These are phyloP conservation scores for Terrapene triunguis DNA, from an alignment of 2,113 vertebrate species.

Conservation along the genomic window DNA sequence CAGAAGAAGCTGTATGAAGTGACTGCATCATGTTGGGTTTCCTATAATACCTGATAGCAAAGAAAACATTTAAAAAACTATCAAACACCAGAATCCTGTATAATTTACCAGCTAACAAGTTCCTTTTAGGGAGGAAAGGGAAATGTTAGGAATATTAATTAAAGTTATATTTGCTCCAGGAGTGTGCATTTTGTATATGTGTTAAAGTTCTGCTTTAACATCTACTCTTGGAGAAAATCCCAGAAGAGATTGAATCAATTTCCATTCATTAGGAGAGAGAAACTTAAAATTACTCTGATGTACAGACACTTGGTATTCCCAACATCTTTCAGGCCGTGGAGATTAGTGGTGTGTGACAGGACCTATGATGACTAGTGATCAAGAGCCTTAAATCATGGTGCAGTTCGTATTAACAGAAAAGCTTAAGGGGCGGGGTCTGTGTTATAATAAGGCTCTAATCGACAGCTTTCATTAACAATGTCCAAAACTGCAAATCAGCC, in stretches of 20 bases:
- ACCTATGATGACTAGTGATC: background rate
- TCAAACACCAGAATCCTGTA: slow-evolving; percentile 50
- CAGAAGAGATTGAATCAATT: slow-evolving; percentile 64
- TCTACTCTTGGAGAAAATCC: slow-evolving; percentile 51
- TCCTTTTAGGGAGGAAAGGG: slow-evolving; percentile 45
- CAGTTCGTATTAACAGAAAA: background rate
- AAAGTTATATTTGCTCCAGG: background rate
- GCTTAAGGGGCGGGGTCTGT: background rate
- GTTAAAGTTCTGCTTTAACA: slow-evolving; percentile 29
- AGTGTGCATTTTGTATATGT: background rate
- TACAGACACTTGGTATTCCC: slow-evolving; percentile 13
- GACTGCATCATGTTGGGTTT: slow-evolving; percentile 24
- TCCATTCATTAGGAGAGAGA: slow-evolving; percentile 49
- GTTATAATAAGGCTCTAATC: background rate
- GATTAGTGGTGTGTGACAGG: background rate
- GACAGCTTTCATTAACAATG: background rate
- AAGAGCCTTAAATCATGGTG: background rate
- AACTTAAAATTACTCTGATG: slow-evolving; percentile 1
- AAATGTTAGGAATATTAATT: slow-evolving; percentile 49
- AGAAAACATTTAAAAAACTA: slow-evolving; percentile 59
- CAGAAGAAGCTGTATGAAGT: slow-evolving; percentile 19
- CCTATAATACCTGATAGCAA: slow-evolving; percentile 21
- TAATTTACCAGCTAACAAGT: slow-evolving; percentile 53
- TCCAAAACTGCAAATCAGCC: slow-evolving; percentile 15
- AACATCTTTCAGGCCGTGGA: background rate